A percentile compares a stretch with the other conserved stretches of the same genome.
Conservation (phyloP, 2,888 invertebrate species). For the Sminthurinus aureus region DNA sequence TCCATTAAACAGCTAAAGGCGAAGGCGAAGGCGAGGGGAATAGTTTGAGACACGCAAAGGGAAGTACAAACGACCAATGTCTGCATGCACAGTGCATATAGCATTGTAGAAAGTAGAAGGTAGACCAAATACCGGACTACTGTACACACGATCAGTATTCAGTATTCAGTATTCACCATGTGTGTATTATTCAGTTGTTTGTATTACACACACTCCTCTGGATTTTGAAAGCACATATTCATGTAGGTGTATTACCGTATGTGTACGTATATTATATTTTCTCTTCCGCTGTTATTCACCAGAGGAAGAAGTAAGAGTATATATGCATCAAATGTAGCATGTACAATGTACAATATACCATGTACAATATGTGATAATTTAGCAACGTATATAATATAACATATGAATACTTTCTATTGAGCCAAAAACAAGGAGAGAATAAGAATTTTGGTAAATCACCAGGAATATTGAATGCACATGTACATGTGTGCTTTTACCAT, state of each 20-base stretch:
- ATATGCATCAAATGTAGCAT: too few species aligned
- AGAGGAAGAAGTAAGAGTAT: not conserved
- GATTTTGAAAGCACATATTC: not conserved
- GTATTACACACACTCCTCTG: too few species aligned
- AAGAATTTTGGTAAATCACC: constrained; percentile 27
- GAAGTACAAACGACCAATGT: not conserved
- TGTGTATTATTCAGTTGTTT: too few species aligned
- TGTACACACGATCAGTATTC: too few species aligned
- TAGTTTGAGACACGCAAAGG: not conserved
- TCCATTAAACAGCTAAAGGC: not conserved
- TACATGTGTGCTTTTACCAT: too few species aligned
- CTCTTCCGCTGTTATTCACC: not conserved
- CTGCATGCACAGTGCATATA: too few species aligned
- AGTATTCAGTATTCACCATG: too few species aligned
- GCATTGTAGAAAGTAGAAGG: too few species aligned
- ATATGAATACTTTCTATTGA: not conserved
- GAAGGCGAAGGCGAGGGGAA: not conserved
- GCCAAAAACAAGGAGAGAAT: not conserved
- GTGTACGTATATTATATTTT: not conserved
- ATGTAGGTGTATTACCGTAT: not conserved
- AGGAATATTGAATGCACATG: not conserved
- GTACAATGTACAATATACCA: not conserved
- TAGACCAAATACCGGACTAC: too few species aligned
- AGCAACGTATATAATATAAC: not conserved
- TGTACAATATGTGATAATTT: not conserved